Conservation (phyloP, 1,140 invertebrate species). For the Chrysomallon squamiferum region DNA sequence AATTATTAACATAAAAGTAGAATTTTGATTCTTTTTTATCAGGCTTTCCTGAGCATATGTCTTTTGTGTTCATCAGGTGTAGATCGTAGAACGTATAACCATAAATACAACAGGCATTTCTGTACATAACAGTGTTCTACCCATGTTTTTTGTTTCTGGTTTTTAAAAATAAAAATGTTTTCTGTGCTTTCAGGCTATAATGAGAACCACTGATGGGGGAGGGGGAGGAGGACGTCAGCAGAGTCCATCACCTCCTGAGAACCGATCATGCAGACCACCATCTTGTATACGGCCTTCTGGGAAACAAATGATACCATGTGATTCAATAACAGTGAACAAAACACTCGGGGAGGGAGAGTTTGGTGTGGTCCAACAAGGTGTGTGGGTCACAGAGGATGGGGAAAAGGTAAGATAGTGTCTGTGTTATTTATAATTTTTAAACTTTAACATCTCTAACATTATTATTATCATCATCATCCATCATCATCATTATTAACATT, state of each 20-base stretch:
- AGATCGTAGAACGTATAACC: too few species aligned
- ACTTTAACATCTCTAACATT: neutral
- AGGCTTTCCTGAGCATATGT: too few species aligned
- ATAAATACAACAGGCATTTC: too few species aligned
- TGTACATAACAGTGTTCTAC: too few species aligned
- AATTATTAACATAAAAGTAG: too few species aligned
- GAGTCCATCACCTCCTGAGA: conserved; percentile 48
- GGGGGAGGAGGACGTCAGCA: conserved; percentile 25
- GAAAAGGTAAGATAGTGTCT: conserved; percentile 74
- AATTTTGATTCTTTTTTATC: too few species aligned
- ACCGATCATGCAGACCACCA: conserved; percentile 35
- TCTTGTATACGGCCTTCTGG: conserved; percentile 63
- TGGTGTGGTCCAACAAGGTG: conserved; percentile 95
- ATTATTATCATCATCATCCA: neutral
- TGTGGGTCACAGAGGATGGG: conserved; percentile 93
- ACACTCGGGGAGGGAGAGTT: conserved; percentile 96
- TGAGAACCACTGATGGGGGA: conserved; percentile 31
- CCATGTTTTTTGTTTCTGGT: too few species aligned
- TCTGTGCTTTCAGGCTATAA: conserved; percentile 42
- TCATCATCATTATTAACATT: neutral
- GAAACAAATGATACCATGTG: conserved; percentile 94
- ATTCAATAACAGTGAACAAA: conserved; percentile 92
- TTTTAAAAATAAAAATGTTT: conserved; percentile 4
- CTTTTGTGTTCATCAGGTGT: too few species aligned
- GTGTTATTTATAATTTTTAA: neutral